Percentiles rank a stretch among this genome's conserved stretches.
Conservation (phyloP, 2,797 vertebrate genomes). For the Adrianichthys oophorus region DNA sequence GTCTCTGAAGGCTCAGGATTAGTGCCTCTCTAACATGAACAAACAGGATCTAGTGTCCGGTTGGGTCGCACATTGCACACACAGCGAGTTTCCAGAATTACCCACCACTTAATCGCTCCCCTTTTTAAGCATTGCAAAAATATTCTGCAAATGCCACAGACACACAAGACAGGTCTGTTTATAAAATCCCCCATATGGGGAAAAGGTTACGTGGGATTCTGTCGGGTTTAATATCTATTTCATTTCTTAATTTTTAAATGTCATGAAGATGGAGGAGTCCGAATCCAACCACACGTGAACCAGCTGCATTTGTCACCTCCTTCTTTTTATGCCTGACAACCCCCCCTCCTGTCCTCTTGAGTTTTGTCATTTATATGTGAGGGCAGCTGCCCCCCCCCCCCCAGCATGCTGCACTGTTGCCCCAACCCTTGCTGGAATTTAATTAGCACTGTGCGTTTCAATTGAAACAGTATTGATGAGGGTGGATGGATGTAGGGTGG, state of each 20-base stretch:
- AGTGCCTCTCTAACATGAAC: conserved; percentile 66
- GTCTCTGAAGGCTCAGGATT: conserved; percentile 66
- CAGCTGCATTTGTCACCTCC: conserved; percentile 72
- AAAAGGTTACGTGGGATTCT: conserved; percentile 76
- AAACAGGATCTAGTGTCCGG: conserved; percentile 63
- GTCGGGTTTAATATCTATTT: conserved; percentile 64
- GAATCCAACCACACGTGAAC: conserved; percentile 68
- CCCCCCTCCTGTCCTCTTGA: conserved; percentile 66
- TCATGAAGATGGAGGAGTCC: conserved; percentile 77
- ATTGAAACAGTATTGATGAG: conserved; percentile 78
- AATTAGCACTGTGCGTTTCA: conserved; percentile 80
- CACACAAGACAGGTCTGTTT: conserved; percentile 49
- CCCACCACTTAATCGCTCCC: conserved; percentile 54
- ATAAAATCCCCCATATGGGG: conserved; percentile 60
- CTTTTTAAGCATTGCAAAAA: conserved; percentile 47
- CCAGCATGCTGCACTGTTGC: conserved; percentile 56
- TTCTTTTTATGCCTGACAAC: conserved; percentile 52
- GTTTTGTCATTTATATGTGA: conserved; percentile 80
- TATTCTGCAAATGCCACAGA: conserved; percentile 52
- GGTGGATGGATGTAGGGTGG: background rate
- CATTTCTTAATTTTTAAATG: conserved; percentile 74
- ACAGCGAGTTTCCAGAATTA: conserved; percentile 46
- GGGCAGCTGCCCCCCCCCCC: conserved; percentile 57
- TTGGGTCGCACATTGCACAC: conserved; percentile 54
- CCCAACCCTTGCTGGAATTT: conserved; percentile 78